Evolutionary conservation across 1,140 invertebrate species (phyloP).

Genomic region (Melanaphis sacchari): DNA sequence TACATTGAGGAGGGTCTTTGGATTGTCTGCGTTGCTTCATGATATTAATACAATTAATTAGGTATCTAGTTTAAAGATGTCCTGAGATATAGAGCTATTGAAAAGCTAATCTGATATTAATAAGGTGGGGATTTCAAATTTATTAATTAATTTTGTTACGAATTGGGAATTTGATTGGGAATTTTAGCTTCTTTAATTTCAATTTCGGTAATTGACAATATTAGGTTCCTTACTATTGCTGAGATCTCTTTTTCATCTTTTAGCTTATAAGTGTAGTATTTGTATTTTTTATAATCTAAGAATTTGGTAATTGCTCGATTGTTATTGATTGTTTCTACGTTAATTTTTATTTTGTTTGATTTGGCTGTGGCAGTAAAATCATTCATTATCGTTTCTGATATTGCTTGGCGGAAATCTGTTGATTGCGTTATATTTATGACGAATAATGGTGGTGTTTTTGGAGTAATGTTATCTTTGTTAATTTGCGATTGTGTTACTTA

Average conservation of each 20-base stretch:
- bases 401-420: background rate
- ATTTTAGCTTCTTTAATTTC: constrained; percentile 17
- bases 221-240: background rate
- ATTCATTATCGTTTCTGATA: background rate
- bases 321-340: constrained; percentile 9
- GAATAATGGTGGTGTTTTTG: background rate
- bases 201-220: background rate
- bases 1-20: background rate
- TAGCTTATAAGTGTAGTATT: constrained; percentile 18
- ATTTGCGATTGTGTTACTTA: no score
- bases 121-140: background rate
- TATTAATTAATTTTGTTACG: constrained; percentile 14
- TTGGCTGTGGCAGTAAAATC: background rate
- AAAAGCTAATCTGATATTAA: background rate
- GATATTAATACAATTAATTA: no score
- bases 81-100: background rate
- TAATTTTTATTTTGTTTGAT: constrained; percentile 32
- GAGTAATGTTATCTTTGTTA: no score
- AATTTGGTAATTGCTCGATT: background rate
- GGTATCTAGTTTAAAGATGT: background rate
- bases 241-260: background rate
- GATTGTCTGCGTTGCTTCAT: background rate
- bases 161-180: background rate
- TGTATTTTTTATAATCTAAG: background rate
- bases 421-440: background rate